Base-by-base conservation (phyloP, 2,797 vertebrate species). In the Bradypus variegatus region DNA sequence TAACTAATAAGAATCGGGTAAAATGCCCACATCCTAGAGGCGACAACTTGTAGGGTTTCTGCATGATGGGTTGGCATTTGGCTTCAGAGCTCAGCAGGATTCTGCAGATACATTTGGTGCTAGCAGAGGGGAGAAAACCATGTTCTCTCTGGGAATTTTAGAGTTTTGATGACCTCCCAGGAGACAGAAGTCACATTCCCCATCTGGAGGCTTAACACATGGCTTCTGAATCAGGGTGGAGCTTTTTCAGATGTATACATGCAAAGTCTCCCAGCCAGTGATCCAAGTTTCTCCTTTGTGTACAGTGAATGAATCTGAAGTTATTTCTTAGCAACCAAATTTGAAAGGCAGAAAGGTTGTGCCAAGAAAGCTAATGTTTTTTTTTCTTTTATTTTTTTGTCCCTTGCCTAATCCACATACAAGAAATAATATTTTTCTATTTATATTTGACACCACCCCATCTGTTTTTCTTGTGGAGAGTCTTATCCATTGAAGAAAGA, bases 381-480 rank as follows among this genome's bases (percentile, higher is more conserved):
- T 5, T 23, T 58, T 65, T 88, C 64, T 72, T 53, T 13, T 2
- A 45, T 36, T 90, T 41, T 36, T 58, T 55, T 45, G 21, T 13
- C 16, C 27, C n/a, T 14, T 79, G 11, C 36, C 60, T 75, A 27
- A 62, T 11, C 48, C 88, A 31, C 23, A 78, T 62, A 78, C 38
- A 90, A 94, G 58, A 88, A 94, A 94, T 73, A 84, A 50, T 93
- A 91, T 86, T 94, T 95, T 93, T 92, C 89, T 95, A 69, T 91
- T 96, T 93, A 67, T 69, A 87, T 92, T 64, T 81, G 53, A 93
- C 50, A 93, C n/a, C 45, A 90, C 11, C 41, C 13, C 48, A 45
- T 67, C 41, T 79, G n/a, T 89, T 93, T 90, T 93, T 48, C 72
- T 29, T 89, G n/a, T 65, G 50, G 70, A 76, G 67, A 88, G 18